Evolutionary conservation across 1,140 invertebrate genomes (phyloP), one percentile per base, ranked within the genome.

Genomic region (Carcinoscorpius rotundicauda): DNA sequence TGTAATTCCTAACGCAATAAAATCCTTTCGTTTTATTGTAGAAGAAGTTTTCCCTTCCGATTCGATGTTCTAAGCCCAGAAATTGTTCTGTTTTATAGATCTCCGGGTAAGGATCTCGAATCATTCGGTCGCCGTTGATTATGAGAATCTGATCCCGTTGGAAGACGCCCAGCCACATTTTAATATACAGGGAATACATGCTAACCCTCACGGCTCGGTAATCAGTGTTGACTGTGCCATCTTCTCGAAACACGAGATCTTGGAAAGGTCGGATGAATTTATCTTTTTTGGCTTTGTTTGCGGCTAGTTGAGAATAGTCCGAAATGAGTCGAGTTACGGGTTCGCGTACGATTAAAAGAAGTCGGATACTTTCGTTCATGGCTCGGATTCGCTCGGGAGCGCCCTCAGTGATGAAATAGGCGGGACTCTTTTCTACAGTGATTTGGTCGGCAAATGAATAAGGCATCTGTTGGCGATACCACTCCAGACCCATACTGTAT

Each of bases 181-280:
- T 81, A 73, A 91, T 82, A 77, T 88, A 91, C 58, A 86, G 82
- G 76, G 92, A 88, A 75, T 93, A 93, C 70, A 92, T 81, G 49
- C 88, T 91, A 71, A 92, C 89, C 56, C 88, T 84, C 64, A 91
- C 83, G 4, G 79, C 79, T 66, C 83, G 81, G 78, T 93, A 92
- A 64, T 84, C 83, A 68, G 87, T 84, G 77, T 93, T 92, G 48
- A 93, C 86, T 4, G 82, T 85, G 49, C 90, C 89, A 74, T 91
- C 88, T 2, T 87, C 78, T 74, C 70, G 63, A 4, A 71, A 48
- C 49, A 87, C 88, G 11, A 92, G 80, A 73, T 91, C 85, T 75
- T 92, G 89, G 75, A 93, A 91, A 49, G 73, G 49, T 10, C 70
- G 68, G 6, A 64, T 10, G n/a, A 61, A 53, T 49, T 65, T 66